Evolutionary conservation across 2,797 vertebrate species (phyloP), one percentile per base, ranked within the genome.

Genomic region (Liasis olivaceus): DNA sequence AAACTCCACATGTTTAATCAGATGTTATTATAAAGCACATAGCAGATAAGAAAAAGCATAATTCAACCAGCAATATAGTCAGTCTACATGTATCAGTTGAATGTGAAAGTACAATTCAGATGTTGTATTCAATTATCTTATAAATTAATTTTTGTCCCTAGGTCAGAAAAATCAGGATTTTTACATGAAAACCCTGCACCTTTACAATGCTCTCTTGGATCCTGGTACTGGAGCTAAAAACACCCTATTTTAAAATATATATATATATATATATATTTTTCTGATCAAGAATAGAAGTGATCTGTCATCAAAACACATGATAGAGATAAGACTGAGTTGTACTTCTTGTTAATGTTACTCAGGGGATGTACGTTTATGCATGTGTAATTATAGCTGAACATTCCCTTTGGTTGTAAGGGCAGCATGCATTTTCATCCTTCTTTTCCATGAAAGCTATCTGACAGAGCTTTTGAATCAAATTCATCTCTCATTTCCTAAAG

Each of bases 341-440:
- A n/a, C 92, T 90, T 4, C 66, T 58, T 93, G 60, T 5, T 31
- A 91, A 0, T 87, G 24, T 51, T 51, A 54, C 28, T 51, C 51
- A 6, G 89, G 47, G 87, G 26, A 91, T 87, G 36, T 60, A 20
- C 0, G 94, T 28, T 24, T 85, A 11, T 20, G 7, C 22, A 22
- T 91, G 26, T 89, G 85, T 72, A 92, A 91, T 85, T 95, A 87
- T 22, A 51, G 64, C n/a, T 69, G 63, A 89, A 94, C 93, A 17
- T 89, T n/a, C 60, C 89, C n/a, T 56, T 92, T 81, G 91, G 0
- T 0, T 0, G 89, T 90, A 13, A 47, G 42, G 36, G 5, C n/a
- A 8, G 1, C 42, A 5, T 64, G 22, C 2, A 9, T 87, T 90
- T 28, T 81, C 14, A 26, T 54, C 13, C 6, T 63, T 56, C 31